These are phyloP conservation scores for Garrulus glandarius DNA, from an alignment of 2,797 vertebrate species.

Conservation along the genomic window DNA sequence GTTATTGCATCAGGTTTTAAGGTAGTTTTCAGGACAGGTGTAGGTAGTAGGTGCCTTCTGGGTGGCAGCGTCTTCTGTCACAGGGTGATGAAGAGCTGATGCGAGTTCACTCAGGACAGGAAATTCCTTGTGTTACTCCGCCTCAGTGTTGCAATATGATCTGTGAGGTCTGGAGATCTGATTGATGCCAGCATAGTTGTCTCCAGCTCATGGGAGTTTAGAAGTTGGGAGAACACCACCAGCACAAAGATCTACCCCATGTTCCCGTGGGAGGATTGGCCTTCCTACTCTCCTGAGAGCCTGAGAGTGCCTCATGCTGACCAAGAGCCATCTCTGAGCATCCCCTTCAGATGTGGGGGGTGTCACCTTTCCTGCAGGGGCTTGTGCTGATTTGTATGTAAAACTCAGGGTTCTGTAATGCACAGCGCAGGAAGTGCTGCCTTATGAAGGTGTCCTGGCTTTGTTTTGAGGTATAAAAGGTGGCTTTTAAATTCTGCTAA, in stretches of 20 bases:
- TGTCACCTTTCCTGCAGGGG: neutral
- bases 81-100: neutral
- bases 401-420: neutral
- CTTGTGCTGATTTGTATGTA: neutral
- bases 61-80: neutral
- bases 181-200: neutral
- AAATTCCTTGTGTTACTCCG: neutral
- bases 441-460: neutral
- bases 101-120: neutral
- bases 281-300: neutral
- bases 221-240: neutral
- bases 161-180: neutral
- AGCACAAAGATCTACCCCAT: neutral
- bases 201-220: neutral
- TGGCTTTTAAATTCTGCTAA: neutral
- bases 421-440: rapidly evolving
- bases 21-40: neutral
- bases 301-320: neutral
- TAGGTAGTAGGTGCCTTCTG: neutral
- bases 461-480: neutral
- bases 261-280: neutral
- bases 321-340: neutral
- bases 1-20: neutral
- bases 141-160: rapidly evolving
- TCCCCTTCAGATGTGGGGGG: neutral